phyloP scores from a whole-genome alignment of 2,888 invertebrate genomes.

The Pedicia rivosa region DNA sequence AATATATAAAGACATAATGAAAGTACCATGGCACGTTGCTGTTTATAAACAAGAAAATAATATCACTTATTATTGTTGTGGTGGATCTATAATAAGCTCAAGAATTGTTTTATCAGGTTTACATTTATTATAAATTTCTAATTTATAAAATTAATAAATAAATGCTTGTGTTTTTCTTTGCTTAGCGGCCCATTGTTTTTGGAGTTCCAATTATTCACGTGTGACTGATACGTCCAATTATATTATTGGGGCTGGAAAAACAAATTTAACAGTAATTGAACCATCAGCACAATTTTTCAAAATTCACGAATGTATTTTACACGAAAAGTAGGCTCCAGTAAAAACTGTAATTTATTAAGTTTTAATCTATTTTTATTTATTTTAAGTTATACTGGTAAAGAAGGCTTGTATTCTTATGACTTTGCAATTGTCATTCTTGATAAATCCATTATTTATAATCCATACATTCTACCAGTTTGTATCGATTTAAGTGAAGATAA shows the following conservation, averaged over 20 bases:
- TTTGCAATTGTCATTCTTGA: neutral
- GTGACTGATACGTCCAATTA: neutral
- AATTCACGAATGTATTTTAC: conserved; percentile 10
- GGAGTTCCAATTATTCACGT: conserved; percentile 2
- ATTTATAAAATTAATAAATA: too few species aligned
- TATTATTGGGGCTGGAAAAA: conserved; percentile 10
- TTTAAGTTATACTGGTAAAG: neutral
- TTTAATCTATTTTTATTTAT: too few species aligned
- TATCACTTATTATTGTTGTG: conserved; percentile 5
- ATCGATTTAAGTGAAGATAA: conserved; percentile 4
- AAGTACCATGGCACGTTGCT: conserved; percentile 10
- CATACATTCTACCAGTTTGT: conserved; percentile 1
- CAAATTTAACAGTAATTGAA: conserved; percentile 4
- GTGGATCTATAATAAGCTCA: conserved; percentile 10
- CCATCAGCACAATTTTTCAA: conserved; percentile 10
- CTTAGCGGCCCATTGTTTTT: conserved; percentile 13
- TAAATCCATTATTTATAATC: neutral
- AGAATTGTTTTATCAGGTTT: conserved; percentile 8
- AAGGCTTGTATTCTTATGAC: neutral
- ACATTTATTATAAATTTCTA: neutral
- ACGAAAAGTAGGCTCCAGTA: conserved; percentile 6
- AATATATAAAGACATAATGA: neutral
- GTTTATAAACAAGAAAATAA: conserved; percentile 1
- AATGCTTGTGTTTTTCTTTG: neutral
- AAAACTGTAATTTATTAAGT: too few species aligned